Base-by-base conservation (phyloP, 2,797 vertebrate genomes). In the Brachyalestes nurse region DNA sequence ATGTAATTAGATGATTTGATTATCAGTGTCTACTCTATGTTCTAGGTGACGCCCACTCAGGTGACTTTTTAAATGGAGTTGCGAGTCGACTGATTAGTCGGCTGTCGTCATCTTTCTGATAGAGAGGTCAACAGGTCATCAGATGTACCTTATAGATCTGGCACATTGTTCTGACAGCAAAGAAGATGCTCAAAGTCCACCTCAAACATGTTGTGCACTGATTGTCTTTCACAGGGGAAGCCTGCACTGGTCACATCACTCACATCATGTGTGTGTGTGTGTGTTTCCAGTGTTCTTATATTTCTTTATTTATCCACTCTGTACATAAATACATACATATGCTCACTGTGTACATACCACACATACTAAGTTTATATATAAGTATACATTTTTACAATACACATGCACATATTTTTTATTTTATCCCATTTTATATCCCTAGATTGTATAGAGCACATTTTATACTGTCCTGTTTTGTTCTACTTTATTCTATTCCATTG, bases 121-220 rank as follows among this genome's bases (percentile, higher is more conserved):
- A 38, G 21, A 60, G 17, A 70, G 58, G 4, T 76, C 1, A 61
- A 80, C 73, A 64, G 55, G 7, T 13, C n/a, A 1, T 70, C 28
- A 17, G 58, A 23, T 72, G 14, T 1, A 72, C 25, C 17, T 14
- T 60, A 58, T 21, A 65, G 78, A 69, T 73, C 73, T 62, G 34
- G 53, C 25, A 55, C 57, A 2, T 5, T 34, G 21, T 45, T 40
- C 65, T 17, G 23, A 62, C 6, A 70, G 62, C 25, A 64, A 51
- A 6, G 34, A 23, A 60, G 28, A 9, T 79, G 61, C 69, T n/a
- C 47, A 51, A 51, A 82, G 67, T 80, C 75, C 72, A 62, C 53
- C 38, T 47, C 72, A 19, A 61, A 55, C 64, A 78, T 69, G 34
- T 47, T 47, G 45, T 45, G 47, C n/a, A 40, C 25, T 77, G 62